phyloP scores from a whole-genome alignment of 2,888 invertebrate species.

The Cerceris ruficornis region DNA sequence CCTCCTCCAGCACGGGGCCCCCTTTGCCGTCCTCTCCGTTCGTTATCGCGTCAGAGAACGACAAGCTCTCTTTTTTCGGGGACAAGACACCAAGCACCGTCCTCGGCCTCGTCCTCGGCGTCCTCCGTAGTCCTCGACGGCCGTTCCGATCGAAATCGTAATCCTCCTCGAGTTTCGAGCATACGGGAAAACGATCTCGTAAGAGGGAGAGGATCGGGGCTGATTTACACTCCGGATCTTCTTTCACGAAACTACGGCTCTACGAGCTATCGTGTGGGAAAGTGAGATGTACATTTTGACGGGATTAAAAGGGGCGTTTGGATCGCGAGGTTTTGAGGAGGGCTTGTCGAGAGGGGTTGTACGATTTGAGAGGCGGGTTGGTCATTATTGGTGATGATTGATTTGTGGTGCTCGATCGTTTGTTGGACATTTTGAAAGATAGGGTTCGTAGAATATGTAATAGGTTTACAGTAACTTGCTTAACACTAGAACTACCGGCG shows the following conservation, averaged over 20 bases:
- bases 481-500: too few species aligned
- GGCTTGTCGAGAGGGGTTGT: not conserved
- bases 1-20: constrained; percentile 56
- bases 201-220: constrained; percentile 51
- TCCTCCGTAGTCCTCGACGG: constrained; percentile 25
- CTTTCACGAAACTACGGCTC: constrained; percentile 62
- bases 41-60: constrained; percentile 63
- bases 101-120: constrained; percentile 17
- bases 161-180: constrained; percentile 67
- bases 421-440: too few species aligned
- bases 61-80: constrained; percentile 64
- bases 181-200: constrained; percentile 63
- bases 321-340: not conserved
- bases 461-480: too few species aligned
- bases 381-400: too few species aligned
- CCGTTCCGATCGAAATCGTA: constrained; percentile 60
- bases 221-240: constrained; percentile 69
- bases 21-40: constrained; percentile 25
- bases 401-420: too few species aligned
- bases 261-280: constrained; percentile 36
- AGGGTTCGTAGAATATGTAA: too few species aligned
- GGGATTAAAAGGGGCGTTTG: not conserved
- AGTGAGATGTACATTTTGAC: constrained; percentile 29
- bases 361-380: too few species aligned
- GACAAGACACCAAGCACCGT: constrained; percentile 36